A percentile compares a stretch with the other conserved stretches of the same genome.
These are phyloP conservation scores for Probosciger aterrimus DNA, from an alignment of 2,113 vertebrate species.

Conservation along the genomic window DNA sequence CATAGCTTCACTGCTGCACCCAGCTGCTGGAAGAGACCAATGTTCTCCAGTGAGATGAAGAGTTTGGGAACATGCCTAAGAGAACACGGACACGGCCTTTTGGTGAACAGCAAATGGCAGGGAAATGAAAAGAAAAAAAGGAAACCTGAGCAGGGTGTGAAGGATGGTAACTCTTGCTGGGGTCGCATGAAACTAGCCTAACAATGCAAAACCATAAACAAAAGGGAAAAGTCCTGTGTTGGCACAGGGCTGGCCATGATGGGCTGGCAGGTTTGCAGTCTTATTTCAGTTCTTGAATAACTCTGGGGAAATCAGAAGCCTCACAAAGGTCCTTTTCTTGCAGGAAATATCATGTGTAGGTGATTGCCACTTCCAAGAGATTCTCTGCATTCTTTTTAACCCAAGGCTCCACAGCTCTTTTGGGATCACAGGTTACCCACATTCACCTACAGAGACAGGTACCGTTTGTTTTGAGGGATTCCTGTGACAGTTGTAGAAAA, in stretches of 20 bases:
- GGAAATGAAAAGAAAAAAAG: background rate
- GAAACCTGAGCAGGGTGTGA: background rate
- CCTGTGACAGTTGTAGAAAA: background rate
- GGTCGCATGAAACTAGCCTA: background rate
- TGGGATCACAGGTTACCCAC: background rate
- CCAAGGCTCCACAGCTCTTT: background rate
- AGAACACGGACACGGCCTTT: background rate
- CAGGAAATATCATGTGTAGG: background rate
- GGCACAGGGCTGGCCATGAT: background rate
- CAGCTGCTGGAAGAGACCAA: background rate
- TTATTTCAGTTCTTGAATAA: background rate
- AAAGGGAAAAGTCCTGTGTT: background rate
- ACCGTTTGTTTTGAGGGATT: background rate
- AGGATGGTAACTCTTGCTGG: background rate
- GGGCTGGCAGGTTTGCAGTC: background rate
- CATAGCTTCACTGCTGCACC: background rate
- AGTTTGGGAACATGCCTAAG: background rate
- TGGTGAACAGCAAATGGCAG: background rate
- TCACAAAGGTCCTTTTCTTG: background rate
- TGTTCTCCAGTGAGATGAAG: background rate
- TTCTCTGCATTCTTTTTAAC: background rate
- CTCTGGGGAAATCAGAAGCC: background rate
- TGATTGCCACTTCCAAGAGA: background rate
- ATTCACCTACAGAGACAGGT: background rate
- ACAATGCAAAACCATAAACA: background rate